Conservation (phyloP, 64 coral and sea anemone genomes). For the Montipora cactus region DNA sequence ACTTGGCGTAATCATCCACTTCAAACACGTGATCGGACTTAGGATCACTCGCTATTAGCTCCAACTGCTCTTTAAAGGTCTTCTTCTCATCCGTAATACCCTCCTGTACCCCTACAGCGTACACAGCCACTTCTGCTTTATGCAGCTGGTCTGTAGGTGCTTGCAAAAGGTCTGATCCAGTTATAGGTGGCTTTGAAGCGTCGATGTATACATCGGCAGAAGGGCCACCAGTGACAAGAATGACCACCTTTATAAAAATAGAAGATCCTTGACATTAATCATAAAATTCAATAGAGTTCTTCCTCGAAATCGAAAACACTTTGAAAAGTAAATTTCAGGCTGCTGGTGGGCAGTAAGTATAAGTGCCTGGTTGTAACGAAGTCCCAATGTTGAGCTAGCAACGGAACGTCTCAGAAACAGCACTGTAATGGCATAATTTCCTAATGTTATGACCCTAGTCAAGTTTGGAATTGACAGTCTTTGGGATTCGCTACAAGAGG, state of each 20-base stretch:
- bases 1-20: conserved; percentile 18
- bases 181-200: conserved; percentile 58
- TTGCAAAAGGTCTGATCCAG: conserved; percentile 70
- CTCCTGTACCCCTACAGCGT: conserved; percentile 40
- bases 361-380: too few species aligned
- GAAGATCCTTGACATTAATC: too few species aligned
- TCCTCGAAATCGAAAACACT: too few species aligned
- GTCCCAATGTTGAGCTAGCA: too few species aligned
- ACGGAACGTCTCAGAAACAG: too few species aligned
- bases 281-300: too few species aligned
- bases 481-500: too few species aligned
- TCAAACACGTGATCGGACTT: conserved; percentile 54
- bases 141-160: conserved; percentile 11
- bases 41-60: conserved; percentile 41
- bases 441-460: too few species aligned
- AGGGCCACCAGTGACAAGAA: conserved; percentile 73
- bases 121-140: conserved; percentile 38
- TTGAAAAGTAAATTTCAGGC: too few species aligned
- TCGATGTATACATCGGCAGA: conserved; percentile 67
- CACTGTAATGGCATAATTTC: too few species aligned
- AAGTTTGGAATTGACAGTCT: too few species aligned
- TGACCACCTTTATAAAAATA: conserved; percentile 32
- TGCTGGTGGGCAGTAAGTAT: too few species aligned
- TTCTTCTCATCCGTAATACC: conserved; percentile 29
- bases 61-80: conserved; percentile 7